Percentiles rank a stretch among this genome's conserved stretches.
Evolutionary conservation across 1,140 invertebrate genomes (phyloP).

Genomic region (Drosophila nikananu): DNA sequence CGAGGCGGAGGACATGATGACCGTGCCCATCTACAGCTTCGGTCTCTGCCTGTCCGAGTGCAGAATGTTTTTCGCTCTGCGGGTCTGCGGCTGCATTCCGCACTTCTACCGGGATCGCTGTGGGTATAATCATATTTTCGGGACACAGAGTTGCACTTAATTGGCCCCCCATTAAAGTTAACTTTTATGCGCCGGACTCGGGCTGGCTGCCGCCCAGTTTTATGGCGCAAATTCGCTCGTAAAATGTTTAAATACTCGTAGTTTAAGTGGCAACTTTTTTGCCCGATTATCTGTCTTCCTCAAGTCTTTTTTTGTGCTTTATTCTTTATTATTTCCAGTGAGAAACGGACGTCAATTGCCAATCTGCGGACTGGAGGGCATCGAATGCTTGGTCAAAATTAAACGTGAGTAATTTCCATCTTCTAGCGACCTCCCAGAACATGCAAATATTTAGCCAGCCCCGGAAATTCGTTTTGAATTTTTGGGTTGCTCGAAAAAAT

Average conservation of each 20-base stretch:
- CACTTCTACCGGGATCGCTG: slow-evolving; percentile 86
- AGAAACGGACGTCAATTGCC: slow-evolving; percentile 84
- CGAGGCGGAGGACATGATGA: slow-evolving; percentile 87
- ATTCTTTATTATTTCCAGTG: slow-evolving; percentile 67
- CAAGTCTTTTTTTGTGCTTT: not conserved
- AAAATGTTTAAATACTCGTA: slow-evolving; percentile 71
- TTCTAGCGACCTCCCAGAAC: slow-evolving; percentile 8
- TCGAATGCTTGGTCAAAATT: slow-evolving; percentile 87
- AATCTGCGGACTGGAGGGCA: slow-evolving; percentile 87
- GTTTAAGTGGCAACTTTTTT: slow-evolving; percentile 64
- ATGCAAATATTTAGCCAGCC: slow-evolving; percentile 70
- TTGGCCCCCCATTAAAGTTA: slow-evolving; percentile 71
- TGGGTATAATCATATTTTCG: slow-evolving; percentile 70
- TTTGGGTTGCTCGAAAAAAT: slow-evolving; percentile 43
- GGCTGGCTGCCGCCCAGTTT: slow-evolving; percentile 45
- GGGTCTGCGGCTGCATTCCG: slow-evolving; percentile 88
- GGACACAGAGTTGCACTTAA: slow-evolving; percentile 79
- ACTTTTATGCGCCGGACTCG: slow-evolving; percentile 67
- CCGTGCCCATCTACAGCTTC: slow-evolving; percentile 89
- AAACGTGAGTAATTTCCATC: slow-evolving; percentile 86
- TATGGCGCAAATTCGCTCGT: slow-evolving; percentile 60
- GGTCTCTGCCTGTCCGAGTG: slow-evolving; percentile 89
- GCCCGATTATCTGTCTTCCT: slow-evolving; percentile 34
- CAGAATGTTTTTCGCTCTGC: slow-evolving; percentile 87
- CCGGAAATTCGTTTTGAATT: slow-evolving; percentile 54